These are phyloP conservation scores for Silvanus unidentatus DNA, from an alignment of 2,888 invertebrate genomes.

Conservation along the genomic window DNA sequence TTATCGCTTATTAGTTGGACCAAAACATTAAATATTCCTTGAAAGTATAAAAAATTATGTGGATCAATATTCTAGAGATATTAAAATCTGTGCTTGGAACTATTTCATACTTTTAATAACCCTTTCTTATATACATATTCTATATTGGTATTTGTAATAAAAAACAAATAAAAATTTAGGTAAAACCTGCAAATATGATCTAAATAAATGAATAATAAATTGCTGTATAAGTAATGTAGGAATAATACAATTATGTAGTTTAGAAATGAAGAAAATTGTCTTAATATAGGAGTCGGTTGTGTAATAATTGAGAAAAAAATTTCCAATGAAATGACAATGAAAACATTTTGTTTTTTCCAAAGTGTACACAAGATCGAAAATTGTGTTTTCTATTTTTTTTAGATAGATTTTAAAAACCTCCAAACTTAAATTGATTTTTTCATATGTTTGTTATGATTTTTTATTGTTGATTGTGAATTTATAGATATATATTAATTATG, in stretches of 20 bases:
- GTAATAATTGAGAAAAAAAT: too few species aligned
- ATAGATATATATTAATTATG: slow-evolving; percentile 19
- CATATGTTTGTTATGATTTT: not conserved
- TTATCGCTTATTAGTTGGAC: slow-evolving; percentile 7
- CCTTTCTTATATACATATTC: slow-evolving; percentile 2
- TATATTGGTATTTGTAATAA: not conserved
- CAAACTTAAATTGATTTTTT: slow-evolving; percentile 1
- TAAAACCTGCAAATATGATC: too few species aligned
- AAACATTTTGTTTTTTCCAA: too few species aligned
- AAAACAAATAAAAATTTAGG: not conserved
- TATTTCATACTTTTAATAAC: slow-evolving; percentile 9
- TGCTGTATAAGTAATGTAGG: not conserved
- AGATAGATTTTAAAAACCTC: slow-evolving; percentile 3
- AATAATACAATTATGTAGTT: too few species aligned
- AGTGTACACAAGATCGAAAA: slow-evolving; percentile 8
- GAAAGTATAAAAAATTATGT: too few species aligned
- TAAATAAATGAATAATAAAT: not conserved
- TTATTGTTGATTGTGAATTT: not conserved
- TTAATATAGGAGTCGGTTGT: too few species aligned
- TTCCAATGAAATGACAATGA: too few species aligned
- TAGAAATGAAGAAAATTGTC: too few species aligned
- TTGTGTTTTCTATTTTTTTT: slow-evolving; percentile 7
- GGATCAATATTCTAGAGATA: too few species aligned
- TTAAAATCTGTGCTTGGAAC: too few species aligned
- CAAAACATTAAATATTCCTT: slow-evolving; percentile 1